Base-by-base conservation (phyloP, 2,113 vertebrate species). In the Pundamilia nyererei region DNA sequence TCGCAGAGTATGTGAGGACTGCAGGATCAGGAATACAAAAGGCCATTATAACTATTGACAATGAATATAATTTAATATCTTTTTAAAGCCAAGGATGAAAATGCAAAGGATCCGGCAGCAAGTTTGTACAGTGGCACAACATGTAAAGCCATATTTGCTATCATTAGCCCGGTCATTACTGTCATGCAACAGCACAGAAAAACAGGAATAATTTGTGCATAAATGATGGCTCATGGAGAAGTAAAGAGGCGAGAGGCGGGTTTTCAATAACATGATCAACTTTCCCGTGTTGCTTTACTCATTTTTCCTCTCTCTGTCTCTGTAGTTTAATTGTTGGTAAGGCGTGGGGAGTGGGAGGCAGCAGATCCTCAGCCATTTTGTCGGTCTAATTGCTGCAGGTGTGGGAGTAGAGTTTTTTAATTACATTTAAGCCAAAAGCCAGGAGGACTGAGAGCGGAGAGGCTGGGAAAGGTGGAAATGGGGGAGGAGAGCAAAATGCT, bases 171-270 rank as follows among this genome's bases (percentile, higher is more conserved):
- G 47, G 87, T 94, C 83, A 93, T 94, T 93, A 91, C 79, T 79
- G 58, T 79, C 91, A 91, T 83, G 87, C 83, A 92, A 88, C 86
- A 80, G 80, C 70, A 79, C 68, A 55, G 84, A 45, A 88, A 93
- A 93, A 91, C 90, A 89, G 56, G 83, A 91, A 83, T 95, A 93
- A 94, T 89, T 90, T 77, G 82, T 81, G 86, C 86, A 87, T 86
- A 81, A 93, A 87, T 84, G 31, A 92, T 84, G 85, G 72, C 24
- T 89, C 65, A 54, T 90, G 15, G 55, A 83, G 33, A 68, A 29
- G 38, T 14, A 56, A 79, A 53, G 83, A 7, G 82, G 42, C 19
- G 24, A 79, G 51, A 84, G 86, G 86, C 49, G 40, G 83, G 35
- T 90, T 94, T 93, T 87, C 85, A 89, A 91, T 89, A 92, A 85